Conservation (phyloP, 1,140 invertebrate genomes). For the Steinernema khuongi region DNA sequence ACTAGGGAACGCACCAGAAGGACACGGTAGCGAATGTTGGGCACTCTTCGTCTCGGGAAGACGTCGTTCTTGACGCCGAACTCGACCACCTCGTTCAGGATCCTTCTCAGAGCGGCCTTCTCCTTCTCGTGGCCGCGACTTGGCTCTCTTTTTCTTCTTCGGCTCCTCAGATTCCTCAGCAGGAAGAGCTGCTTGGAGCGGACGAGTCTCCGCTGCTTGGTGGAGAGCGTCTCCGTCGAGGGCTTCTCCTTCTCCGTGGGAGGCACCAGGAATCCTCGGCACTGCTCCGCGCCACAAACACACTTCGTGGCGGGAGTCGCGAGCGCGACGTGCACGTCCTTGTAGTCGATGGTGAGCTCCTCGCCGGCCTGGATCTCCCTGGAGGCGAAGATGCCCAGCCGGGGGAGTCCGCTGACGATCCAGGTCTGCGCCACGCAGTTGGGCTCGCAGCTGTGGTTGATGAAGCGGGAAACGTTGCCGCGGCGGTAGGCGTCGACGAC, state of each 20-base stretch:
- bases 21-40: background rate
- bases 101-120: background rate
- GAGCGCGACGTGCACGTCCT: background rate
- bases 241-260: background rate
- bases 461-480: constrained; percentile 86
- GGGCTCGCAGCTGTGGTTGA: constrained; percentile 72
- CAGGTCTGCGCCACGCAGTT: constrained; percentile 83
- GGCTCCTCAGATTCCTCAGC: background rate
- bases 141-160: background rate
- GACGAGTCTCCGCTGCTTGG: background rate
- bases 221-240: background rate
- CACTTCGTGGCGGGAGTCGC: background rate
- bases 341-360: constrained; percentile 95
- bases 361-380: constrained; percentile 74
- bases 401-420: constrained; percentile 85
- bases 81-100: background rate
- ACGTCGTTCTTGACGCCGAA: background rate
- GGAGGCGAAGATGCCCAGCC: constrained; percentile 91
- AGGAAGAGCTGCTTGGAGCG: background rate
- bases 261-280: background rate
- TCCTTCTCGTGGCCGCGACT: background rate
- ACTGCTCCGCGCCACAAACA: background rate
- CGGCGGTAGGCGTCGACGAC: constrained; percentile 91
- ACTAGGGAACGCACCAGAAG: background rate
- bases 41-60: background rate